Percentiles rank a stretch among this genome's conserved stretches.
phyloP scores from a whole-genome alignment of 2,797 vertebrate species.

The Acanthornis magna region DNA sequence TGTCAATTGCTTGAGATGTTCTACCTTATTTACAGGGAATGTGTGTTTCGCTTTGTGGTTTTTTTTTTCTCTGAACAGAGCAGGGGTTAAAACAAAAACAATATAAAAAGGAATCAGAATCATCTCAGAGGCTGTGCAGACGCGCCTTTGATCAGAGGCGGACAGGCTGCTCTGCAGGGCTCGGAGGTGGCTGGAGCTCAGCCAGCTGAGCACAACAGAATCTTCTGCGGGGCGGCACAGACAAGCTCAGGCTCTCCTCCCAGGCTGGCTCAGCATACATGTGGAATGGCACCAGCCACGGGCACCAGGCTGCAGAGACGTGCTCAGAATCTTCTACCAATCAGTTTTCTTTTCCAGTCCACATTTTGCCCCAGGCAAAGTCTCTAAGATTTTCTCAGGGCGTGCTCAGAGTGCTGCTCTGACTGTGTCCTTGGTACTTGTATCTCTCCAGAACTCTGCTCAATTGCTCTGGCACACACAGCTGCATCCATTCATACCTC shows the following conservation, averaged over 20 bases:
- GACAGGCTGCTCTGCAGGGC: background rate
- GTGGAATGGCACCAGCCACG: background rate
- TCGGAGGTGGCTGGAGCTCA: background rate
- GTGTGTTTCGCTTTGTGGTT: background rate
- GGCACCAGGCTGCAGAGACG: background rate
- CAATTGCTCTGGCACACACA: background rate
- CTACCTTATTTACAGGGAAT: background rate
- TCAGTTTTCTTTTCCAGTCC: background rate
- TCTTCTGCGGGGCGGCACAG: background rate
- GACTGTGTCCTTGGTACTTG: background rate
- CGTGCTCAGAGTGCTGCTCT: background rate
- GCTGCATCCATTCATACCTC: accelerated
- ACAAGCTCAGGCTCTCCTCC: background rate
- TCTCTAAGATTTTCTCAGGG: background rate
- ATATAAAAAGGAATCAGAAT: background rate
- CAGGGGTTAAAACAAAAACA: background rate
- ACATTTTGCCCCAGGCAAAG: background rate
- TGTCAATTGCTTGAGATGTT: background rate
- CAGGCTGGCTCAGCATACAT: accelerated
- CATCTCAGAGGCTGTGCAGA: background rate
- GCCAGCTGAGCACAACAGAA: background rate
- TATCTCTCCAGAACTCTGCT: background rate
- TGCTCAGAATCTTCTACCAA: background rate
- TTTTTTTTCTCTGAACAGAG: background rate
- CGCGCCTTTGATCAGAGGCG: background rate